Evolutionary conservation across 1,140 invertebrate genomes (phyloP).

Genomic region (Drosophila tani): DNA sequence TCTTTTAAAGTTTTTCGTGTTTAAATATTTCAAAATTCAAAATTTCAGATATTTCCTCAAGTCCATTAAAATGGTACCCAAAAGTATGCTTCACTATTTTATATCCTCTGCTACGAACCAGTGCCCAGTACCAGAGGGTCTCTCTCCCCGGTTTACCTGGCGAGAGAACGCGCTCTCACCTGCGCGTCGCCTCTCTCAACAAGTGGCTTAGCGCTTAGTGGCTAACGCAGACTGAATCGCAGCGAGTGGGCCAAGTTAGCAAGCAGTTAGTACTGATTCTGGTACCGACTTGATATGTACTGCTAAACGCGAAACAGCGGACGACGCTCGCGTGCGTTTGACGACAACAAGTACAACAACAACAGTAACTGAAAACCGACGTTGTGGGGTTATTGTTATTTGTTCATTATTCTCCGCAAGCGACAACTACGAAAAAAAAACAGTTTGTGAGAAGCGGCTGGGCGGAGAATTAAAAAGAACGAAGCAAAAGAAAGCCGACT

Average conservation of each 20-base stretch:
- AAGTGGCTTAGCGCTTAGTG: slow-evolving; percentile 61
- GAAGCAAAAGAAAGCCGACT: slow-evolving; percentile 57
- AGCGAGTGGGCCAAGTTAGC: slow-evolving; percentile 47
- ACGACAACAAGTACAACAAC: slow-evolving; percentile 39
- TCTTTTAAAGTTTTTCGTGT: too few relatives aligned
- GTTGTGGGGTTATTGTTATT: slow-evolving; percentile 57
- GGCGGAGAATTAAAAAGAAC: slow-evolving; percentile 55
- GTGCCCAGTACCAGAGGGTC: not conserved
- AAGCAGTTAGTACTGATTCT: slow-evolving; percentile 69
- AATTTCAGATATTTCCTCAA: not conserved
- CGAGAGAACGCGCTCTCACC: slow-evolving; percentile 1
- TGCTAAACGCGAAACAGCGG: slow-evolving; percentile 66
- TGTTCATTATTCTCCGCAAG: slow-evolving; percentile 47
- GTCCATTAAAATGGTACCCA: not conserved
- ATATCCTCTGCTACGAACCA: too few relatives aligned
- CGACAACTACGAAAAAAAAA: slow-evolving; percentile 20
- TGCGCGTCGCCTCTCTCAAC: not conserved
- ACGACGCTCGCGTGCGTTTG: slow-evolving; percentile 68
- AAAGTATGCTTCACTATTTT: not conserved
- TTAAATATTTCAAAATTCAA: too few relatives aligned
- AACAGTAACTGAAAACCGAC: slow-evolving; percentile 43
- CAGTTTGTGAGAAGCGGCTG: slow-evolving; percentile 50
- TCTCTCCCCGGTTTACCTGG: slow-evolving; percentile 11
- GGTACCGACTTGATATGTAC: slow-evolving; percentile 57
- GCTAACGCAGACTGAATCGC: slow-evolving; percentile 39